Conservation (phyloP, 2,888 invertebrate genomes). For the Nemotelus nigrinus region DNA sequence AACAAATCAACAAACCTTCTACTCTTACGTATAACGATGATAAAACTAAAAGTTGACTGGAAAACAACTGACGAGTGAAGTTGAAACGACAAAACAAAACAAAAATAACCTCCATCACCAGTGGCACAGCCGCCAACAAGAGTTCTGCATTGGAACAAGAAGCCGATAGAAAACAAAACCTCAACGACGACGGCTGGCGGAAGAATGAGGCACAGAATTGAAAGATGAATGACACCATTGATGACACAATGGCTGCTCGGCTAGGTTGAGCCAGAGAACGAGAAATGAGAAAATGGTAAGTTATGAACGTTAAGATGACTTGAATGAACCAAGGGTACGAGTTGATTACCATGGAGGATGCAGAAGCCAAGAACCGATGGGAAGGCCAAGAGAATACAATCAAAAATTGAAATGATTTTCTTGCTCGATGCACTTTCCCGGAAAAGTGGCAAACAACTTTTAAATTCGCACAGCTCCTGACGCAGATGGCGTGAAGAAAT, state of each 20-base stretch:
- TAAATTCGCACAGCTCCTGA: neutral
- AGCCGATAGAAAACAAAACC: constrained; percentile 29
- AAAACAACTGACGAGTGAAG: neutral
- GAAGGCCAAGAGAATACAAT: neutral
- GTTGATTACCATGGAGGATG: neutral
- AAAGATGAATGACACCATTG: constrained; percentile 50
- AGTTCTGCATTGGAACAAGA: neutral
- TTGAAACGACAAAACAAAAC: constrained; percentile 7
- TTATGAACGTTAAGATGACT: constrained; percentile 11
- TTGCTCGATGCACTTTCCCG: constrained; percentile 12
- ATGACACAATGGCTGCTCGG: constrained; percentile 15
- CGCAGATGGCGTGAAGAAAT: no score
- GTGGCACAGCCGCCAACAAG: no score
- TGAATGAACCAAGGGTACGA: neutral
- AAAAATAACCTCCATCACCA: no score
- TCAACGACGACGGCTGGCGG: neutral
- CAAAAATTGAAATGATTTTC: constrained; percentile 36
- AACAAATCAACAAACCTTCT: neutral
- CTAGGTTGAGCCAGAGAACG: neutral
- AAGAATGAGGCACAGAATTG: constrained; percentile 42
- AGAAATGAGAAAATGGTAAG: neutral
- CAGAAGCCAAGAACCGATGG: neutral
- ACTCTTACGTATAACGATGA: neutral
- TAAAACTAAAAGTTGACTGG: constrained; percentile 16
- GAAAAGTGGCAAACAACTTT: constrained; percentile 20